Evolutionary conservation across 1,140 invertebrate genomes (phyloP).

Genomic region (Harpegnathos saltator): DNA sequence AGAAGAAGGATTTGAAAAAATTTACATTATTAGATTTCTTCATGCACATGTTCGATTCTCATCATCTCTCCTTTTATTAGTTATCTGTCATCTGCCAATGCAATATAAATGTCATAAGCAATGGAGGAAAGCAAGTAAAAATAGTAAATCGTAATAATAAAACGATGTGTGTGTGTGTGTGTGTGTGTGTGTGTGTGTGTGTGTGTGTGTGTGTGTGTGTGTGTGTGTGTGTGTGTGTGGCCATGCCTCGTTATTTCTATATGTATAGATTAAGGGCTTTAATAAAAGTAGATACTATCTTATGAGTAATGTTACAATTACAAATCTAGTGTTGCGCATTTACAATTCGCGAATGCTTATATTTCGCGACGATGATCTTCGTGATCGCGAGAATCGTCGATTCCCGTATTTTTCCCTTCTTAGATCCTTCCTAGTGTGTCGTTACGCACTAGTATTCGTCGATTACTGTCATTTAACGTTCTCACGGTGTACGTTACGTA

Average conservation of each 20-base stretch:
- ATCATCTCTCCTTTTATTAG: neutral
- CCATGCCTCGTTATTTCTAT: too few species aligned
- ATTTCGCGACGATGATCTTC: neutral
- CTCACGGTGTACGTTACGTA: neutral
- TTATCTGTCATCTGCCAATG: neutral
- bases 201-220: too few species aligned
- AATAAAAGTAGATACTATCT: constrained; percentile 30
- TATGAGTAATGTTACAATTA: constrained; percentile 15
- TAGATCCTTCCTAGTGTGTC: too few species aligned
- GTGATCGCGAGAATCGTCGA: too few species aligned
- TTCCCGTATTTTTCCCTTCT: too few species aligned
- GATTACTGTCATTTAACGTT: neutral
- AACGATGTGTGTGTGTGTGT: too few species aligned
- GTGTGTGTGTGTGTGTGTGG: too few species aligned
- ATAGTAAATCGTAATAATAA: too few species aligned
- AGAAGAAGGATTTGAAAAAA: constrained; percentile 8
- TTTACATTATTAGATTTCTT: neutral
- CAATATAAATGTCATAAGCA: neutral
- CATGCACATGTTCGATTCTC: neutral
- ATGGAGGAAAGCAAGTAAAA: constrained; percentile 29
- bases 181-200: too few species aligned
- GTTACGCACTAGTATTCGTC: too few species aligned
- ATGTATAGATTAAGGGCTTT: constrained; percentile 1
- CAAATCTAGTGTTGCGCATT: constrained; percentile 2
- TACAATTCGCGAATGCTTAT: neutral